Conservation (phyloP, 2,888 invertebrate species). For the Falcaria lacertinaria region DNA sequence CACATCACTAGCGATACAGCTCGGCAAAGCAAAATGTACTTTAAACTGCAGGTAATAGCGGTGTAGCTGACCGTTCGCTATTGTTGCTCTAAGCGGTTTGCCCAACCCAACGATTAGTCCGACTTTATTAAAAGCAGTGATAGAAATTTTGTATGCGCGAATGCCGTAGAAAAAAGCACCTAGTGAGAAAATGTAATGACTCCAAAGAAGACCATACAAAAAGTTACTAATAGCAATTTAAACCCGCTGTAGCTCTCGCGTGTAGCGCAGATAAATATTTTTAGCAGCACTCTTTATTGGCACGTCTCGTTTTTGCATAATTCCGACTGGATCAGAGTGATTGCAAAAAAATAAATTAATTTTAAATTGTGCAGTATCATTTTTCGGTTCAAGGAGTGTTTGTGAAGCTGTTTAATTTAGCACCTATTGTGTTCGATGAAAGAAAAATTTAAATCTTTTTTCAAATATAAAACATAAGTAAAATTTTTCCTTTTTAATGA, state of each 20-base stretch:
- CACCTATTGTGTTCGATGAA: slow-evolving; percentile 2
- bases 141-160: slow-evolving; percentile 38
- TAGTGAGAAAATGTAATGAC: slow-evolving; percentile 33
- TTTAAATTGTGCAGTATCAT: slow-evolving; percentile 2
- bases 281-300: slow-evolving; percentile 6
- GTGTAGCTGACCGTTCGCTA: neutral
- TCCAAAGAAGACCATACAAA: slow-evolving; percentile 25
- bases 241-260: slow-evolving; percentile 4
- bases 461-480: slow-evolving; percentile 24
- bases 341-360: neutral
- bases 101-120: slow-evolving; percentile 17
- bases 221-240: slow-evolving; percentile 9
- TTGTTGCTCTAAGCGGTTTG: slow-evolving; percentile 9
- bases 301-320: slow-evolving; percentile 3
- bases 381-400: neutral
- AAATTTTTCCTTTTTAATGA: slow-evolving; percentile 42
- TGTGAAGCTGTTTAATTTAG: neutral
- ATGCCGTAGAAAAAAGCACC: slow-evolving; percentile 22
- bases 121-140: slow-evolving; percentile 29
- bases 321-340: slow-evolving; percentile 1
- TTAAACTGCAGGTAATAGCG: slow-evolving; percentile 10
- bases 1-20: slow-evolving; percentile 15
- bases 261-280: slow-evolving; percentile 5
- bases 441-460: slow-evolving; percentile 3
- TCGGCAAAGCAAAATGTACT: slow-evolving; percentile 13